These are phyloP conservation scores for Bombus polaris DNA, from an alignment of 1,140 invertebrate species.

Conservation along the genomic window DNA sequence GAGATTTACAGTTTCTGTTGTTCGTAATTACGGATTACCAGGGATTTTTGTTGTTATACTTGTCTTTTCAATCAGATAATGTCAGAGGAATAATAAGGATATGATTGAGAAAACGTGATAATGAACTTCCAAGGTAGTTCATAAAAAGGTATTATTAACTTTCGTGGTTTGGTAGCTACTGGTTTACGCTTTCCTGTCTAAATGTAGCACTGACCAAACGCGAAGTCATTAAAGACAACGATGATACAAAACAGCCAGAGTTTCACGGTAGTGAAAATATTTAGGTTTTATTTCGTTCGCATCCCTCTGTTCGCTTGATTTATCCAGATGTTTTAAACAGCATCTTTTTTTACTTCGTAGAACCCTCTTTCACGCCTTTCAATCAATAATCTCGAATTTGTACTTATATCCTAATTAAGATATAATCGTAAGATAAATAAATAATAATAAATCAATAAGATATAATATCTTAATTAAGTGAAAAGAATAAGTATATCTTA, in stretches of 20 bases:
- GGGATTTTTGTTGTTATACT: not conserved
- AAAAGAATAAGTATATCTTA: not conserved
- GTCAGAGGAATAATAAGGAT: no score
- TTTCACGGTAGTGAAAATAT: conserved; percentile 45
- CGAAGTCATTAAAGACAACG: conserved; percentile 43
- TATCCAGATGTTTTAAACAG: conserved; percentile 8
- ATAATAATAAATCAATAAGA: no score
- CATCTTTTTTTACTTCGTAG: not conserved
- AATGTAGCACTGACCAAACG: conserved; percentile 28
- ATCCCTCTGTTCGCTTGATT: conserved; percentile 7
- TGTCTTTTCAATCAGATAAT: no score
- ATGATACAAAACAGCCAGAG: conserved; percentile 42
- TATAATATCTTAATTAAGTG: not conserved
- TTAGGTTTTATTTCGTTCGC: conserved; percentile 34
- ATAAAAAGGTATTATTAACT: conserved; percentile 46
- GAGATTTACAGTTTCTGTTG: not conserved
- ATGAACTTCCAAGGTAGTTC: not conserved
- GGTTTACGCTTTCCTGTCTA: conserved; percentile 37
- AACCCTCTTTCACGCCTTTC: not conserved
- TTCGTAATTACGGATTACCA: not conserved
- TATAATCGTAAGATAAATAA: no score
- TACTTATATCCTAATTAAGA: no score
- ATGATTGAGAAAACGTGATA: not conserved
- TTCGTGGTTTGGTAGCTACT: not conserved
- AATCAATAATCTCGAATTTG: no score